Conservation (phyloP, 1,140 invertebrate species). For the Heliconius melpomene region DNA sequence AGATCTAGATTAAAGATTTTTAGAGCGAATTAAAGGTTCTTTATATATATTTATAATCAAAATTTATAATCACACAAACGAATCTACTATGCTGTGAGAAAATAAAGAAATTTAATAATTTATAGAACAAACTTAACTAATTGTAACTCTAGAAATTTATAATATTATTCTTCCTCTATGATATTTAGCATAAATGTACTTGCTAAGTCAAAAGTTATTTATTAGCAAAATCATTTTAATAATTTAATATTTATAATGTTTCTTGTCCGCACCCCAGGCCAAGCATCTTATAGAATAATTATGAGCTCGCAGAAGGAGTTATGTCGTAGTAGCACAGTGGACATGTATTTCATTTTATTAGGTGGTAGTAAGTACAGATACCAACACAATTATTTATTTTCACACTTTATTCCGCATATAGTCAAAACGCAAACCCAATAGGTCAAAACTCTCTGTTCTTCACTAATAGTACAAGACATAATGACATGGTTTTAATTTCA, state of each 20-base stretch:
- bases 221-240: neutral
- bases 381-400: neutral
- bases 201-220: neutral
- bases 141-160: neutral
- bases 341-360: neutral
- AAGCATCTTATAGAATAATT: neutral
- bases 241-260: slow-evolving; percentile 10
- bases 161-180: too few relatives aligned
- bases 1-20: too few relatives aligned
- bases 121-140: neutral
- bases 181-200: neutral
- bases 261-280: neutral
- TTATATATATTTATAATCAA: too few relatives aligned
- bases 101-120: too few relatives aligned
- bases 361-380: neutral
- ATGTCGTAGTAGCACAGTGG: neutral
- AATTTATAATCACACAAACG: too few relatives aligned
- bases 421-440: too few relatives aligned
- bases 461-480: too few relatives aligned
- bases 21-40: too few relatives aligned
- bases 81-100: too few relatives aligned
- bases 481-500: too few relatives aligned
- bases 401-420: too few relatives aligned
- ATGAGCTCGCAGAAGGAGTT: neutral
- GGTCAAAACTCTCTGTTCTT: too few relatives aligned